Evolutionary conservation across 2,113 vertebrate genomes (phyloP).

Genomic region (Triplophysa tibetana): DNA sequence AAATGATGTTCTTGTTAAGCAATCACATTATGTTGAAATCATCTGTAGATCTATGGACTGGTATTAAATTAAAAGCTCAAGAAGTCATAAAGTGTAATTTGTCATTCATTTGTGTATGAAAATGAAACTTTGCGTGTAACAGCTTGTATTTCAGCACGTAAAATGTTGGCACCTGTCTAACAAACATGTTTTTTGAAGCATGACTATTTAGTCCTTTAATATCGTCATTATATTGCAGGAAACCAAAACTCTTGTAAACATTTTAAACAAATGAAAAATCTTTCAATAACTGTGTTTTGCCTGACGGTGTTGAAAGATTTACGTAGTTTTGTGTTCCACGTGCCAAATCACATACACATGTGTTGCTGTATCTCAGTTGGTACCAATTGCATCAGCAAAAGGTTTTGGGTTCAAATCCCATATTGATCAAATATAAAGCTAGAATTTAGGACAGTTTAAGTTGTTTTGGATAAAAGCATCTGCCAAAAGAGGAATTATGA

Average conservation of each 20-base stretch:
- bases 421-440: no score
- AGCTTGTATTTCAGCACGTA: neutral
- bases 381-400: no score
- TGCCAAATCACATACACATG: no score
- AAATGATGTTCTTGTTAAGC: conserved; percentile 11
- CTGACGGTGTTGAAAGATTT: neutral
- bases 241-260: no score
- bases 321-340: no score
- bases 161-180: neutral
- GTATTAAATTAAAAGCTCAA: conserved; percentile 2
- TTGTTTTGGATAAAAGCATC: no score
- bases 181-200: neutral
- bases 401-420: no score
- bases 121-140: neutral
- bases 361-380: no score
- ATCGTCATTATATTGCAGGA: neutral
- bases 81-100: neutral
- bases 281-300: neutral
- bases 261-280: no score
- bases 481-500: no score
- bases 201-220: neutral
- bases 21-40: conserved; percentile 9
- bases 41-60: conserved; percentile 15
- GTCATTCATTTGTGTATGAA: neutral
- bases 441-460: no score